These are phyloP conservation scores for Drosophila nasuta DNA, from an alignment of 1,140 invertebrate species.

Conservation along the genomic window DNA sequence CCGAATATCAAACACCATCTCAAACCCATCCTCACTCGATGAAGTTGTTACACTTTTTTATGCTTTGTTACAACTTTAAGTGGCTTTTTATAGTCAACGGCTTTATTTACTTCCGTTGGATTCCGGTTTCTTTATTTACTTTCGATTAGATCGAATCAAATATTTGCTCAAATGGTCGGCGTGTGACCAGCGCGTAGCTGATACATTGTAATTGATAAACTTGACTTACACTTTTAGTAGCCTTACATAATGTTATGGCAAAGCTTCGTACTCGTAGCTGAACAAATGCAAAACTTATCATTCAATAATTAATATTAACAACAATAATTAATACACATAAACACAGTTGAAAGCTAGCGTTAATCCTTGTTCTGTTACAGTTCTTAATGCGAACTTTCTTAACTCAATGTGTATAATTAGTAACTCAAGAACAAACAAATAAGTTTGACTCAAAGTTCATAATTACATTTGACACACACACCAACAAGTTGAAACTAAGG, in stretches of 20 bases:
- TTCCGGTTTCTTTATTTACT: slow-evolving; percentile 56
- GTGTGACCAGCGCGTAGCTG: slow-evolving; percentile 23
- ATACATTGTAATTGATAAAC: slow-evolving; percentile 17
- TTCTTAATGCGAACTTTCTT: neutral
- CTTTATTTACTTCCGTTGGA: slow-evolving; percentile 19
- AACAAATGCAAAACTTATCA: slow-evolving; percentile 1
- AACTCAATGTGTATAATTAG: neutral
- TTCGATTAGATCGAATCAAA: slow-evolving; percentile 40
- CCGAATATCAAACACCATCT: slow-evolving; percentile 26
- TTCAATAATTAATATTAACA: neutral
- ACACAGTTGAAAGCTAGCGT: neutral
- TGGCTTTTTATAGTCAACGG: slow-evolving; percentile 61
- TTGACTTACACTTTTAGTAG: slow-evolving; percentile 19
- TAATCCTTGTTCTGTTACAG: neutral
- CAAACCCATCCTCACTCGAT: slow-evolving; percentile 42
- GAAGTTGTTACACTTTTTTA: slow-evolving; percentile 38
- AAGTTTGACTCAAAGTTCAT: slow-evolving; percentile 19
- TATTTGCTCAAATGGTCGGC: slow-evolving; percentile 58
- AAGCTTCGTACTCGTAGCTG: neutral
- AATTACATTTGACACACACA: slow-evolving; percentile 27
- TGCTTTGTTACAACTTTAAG: neutral
- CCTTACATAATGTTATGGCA: slow-evolving; percentile 3
- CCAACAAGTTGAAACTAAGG: slow-evolving; percentile 10
- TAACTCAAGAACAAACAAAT: slow-evolving; percentile 9
- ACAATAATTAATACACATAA: slow-evolving; percentile 3